These are phyloP conservation scores for Odontomyia ornata DNA, from an alignment of 2,888 invertebrate genomes.

Conservation along the genomic window DNA sequence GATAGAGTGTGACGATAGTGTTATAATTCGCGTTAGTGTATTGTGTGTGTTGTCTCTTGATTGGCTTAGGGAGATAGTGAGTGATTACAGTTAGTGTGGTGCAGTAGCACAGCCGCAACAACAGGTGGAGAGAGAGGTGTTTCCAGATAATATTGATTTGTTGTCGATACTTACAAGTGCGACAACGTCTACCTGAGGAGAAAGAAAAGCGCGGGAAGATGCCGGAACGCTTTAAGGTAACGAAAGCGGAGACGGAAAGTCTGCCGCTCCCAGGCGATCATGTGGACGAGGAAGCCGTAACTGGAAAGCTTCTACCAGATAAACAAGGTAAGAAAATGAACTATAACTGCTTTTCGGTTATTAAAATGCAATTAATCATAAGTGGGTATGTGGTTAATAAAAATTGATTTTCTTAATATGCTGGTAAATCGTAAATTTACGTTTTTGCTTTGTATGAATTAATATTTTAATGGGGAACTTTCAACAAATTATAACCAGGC, in stretches of 20 bases:
- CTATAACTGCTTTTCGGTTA: neutral
- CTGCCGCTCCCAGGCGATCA: constrained; percentile 3
- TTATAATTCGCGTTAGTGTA: neutral
- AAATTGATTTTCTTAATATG: too few relatives aligned
- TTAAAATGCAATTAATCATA: neutral
- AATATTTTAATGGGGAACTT: too few relatives aligned
- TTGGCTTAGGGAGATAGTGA: neutral
- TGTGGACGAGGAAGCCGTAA: constrained; percentile 46
- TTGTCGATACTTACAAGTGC: constrained; percentile 13
- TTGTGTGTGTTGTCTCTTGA: constrained; percentile 25
- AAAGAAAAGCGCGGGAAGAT: constrained; percentile 17
- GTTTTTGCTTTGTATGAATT: too few relatives aligned
- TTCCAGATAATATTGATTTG: neutral
- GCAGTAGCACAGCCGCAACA: too few relatives aligned
- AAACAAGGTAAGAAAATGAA: constrained; percentile 45
- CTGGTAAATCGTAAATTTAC: too few relatives aligned
- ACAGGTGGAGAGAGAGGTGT: neutral
- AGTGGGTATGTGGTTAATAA: too few relatives aligned
- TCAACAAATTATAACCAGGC: too few relatives aligned
- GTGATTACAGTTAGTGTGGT: neutral
- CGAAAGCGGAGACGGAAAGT: constrained; percentile 46
- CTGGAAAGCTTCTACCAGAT: constrained; percentile 47
- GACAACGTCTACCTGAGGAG: neutral
- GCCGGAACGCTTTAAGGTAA: constrained; percentile 50
- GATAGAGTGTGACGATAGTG: neutral